Conservation (phyloP, 2,797 vertebrate species). For the Esox masquinongy region DNA sequence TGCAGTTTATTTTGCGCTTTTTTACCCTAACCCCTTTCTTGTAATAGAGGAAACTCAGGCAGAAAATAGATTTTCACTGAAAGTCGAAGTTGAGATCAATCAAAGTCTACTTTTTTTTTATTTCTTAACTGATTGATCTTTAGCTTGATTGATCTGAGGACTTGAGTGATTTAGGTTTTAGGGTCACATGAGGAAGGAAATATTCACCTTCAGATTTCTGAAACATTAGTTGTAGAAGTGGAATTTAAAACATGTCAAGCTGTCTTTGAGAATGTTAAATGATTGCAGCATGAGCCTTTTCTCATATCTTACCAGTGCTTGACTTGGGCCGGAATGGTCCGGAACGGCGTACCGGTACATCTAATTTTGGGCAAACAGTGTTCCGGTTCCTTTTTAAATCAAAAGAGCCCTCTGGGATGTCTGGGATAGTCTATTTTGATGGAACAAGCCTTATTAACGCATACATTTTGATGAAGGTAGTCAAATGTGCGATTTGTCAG, state of each 20-base stretch:
- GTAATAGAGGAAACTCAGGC: constrained; percentile 20
- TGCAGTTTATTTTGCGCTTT: constrained; percentile 34
- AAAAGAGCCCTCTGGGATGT: too few relatives aligned
- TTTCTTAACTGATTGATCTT: constrained; percentile 19
- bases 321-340: too few relatives aligned
- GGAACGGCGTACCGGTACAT: too few relatives aligned
- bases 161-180: constrained; percentile 47
- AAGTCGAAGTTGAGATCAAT: constrained; percentile 62
- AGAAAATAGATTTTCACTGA: constrained; percentile 63
- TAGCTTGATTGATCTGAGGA: constrained; percentile 55
- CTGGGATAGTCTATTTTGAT: too few relatives aligned
- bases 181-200: constrained; percentile 38
- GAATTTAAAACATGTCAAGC: neutral
- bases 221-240: neutral
- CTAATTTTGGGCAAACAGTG: too few relatives aligned
- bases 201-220: constrained; percentile 12
- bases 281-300: neutral
- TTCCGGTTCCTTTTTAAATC: too few relatives aligned
- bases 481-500: too few relatives aligned
- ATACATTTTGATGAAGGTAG: too few relatives aligned
- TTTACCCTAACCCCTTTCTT: constrained; percentile 6
- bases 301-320: too few relatives aligned
- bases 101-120: constrained; percentile 4
- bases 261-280: neutral
- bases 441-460: too few relatives aligned